phyloP scores from a whole-genome alignment of 1,140 invertebrate species.

The Penaeus chinensis region DNA sequence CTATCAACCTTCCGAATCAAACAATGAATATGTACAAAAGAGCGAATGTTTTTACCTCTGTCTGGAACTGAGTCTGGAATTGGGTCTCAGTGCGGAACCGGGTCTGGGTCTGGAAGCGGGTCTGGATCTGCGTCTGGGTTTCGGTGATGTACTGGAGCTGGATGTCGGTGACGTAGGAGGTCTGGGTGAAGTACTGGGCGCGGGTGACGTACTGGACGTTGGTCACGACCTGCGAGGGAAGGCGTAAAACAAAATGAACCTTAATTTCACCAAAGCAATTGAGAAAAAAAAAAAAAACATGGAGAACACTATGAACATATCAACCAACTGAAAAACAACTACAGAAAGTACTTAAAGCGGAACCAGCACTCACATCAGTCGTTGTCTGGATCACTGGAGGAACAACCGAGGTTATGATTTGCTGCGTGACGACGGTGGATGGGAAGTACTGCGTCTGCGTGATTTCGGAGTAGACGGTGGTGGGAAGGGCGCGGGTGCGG shows the following conservation, averaged over 20 bases:
- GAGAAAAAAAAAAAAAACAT: neutral
- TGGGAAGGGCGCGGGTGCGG: conserved; percentile 48
- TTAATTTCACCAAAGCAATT: neutral
- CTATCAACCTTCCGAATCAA: no score
- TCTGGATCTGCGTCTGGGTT: conserved; percentile 30
- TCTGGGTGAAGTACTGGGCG: conserved; percentile 59
- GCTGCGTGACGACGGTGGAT: conserved; percentile 50
- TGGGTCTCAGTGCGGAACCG: neutral
- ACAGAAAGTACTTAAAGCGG: no score
- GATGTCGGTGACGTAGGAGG: conserved; percentile 57
- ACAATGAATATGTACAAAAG: neutral
- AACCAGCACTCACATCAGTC: conserved; percentile 26
- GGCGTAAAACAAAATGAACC: neutral
- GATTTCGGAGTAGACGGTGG: conserved; percentile 54
- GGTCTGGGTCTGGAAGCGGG: neutral
- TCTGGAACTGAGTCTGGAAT: conserved; percentile 22
- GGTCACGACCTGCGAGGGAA: conserved; percentile 40
- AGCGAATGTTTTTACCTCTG: neutral
- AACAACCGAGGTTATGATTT: conserved; percentile 49
- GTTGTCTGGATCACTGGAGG: conserved; percentile 46
- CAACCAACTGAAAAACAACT: neutral
- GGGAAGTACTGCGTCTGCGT: conserved; percentile 58
- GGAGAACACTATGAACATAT: neutral
- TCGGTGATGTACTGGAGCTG: conserved; percentile 46
- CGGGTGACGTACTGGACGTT: conserved; percentile 58